Evolutionary conservation across 1,140 invertebrate genomes (phyloP), one percentile per base, ranked within the genome.

Genomic region (Bombus waltoni): DNA sequence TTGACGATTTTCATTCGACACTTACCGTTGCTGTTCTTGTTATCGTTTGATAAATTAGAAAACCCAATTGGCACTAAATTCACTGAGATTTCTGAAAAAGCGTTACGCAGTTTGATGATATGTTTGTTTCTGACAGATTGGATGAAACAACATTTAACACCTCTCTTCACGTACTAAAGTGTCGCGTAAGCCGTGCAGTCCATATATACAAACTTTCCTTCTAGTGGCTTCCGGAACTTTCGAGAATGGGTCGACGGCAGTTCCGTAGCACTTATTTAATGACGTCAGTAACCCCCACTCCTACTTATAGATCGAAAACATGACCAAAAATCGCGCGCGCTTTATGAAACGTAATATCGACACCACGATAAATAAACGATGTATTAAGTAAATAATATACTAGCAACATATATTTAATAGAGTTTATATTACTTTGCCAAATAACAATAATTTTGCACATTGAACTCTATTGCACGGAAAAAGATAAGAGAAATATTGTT

Each of bases 201-300:
- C 89, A 92, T 94, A 94, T 94, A 94, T 93, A 94, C 89, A 92
- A 93, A 93, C 81, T 86, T 90, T 85, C 78, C 74, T 90, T 94
- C 94, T 94, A 89, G 92, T 81, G 88, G 90, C 87, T 94, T 94
- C 94, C 91, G 92, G 94, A 94, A 94, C 91, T 92, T 94, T 94
- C 94, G 94, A 94, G 93, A 94, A 94, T 88, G 92, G 87, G 77
- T 90, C 83, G 82, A 90, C 89, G 82, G 81, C 88, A 89, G 83
- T 77, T 85, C 68, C 71, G 82, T 81, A 82, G 89, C 89, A 80
- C 88, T 83, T 73, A 68, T 78, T 65, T n/a, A 28, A 82, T 86
- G 88, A 90, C 89, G 89, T 90, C 89, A 85, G 72, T 57, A 80
- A 38, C 59, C 75, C 81, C 84, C 59, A 28, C 79, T 74, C 68